Evolutionary conservation across 2,888 invertebrate species (phyloP), one percentile per base, ranked within the genome.

Genomic region (Oscheius sp.): DNA sequence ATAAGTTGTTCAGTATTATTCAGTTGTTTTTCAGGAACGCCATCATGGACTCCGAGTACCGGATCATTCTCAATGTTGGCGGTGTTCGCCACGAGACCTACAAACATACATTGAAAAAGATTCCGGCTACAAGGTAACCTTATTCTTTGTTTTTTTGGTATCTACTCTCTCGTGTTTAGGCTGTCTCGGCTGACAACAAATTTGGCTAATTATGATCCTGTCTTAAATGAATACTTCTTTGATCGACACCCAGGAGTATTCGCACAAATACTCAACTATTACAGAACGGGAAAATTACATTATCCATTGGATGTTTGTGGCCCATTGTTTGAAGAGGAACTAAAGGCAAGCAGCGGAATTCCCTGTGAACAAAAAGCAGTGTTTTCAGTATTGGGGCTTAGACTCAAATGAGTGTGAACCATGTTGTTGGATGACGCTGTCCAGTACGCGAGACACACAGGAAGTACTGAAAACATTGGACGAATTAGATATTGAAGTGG

Each of bases 281-380:
- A 98, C 91, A 86, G 86, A 72, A 86, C 86, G 35, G 98, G 98
- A 73, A 99, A 98, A 90, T 92, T 99, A 80, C 98, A 99, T 90
- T 99, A 99, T 91, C 98, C 99, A 23, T 96, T 97, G 68, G 97
- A 99, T 89, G 98, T 99, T 0, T 99, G 99, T 90, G 99, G 98
- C 61, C 99, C 98, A 73, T 92, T 99, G 78, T 99, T 99, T 89
- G 98, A 99, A 89, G 98, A 98, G 89, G 98, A 99, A 90, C 92
- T 99, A 83, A 98, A 98, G 91, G 98, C 96, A 43, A 35, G 25
- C 21, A 5, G 41, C 18, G 29, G 18, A 69, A 21, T 63, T 49
- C 29, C 18, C 23, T 69, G 43, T 35, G 35, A 35, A 35, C 35
- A 9, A 9, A 35, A 35, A 52, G 29, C 21, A 55, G 23, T 25